Percentiles rank a stretch among this genome's conserved stretches.
phyloP scores from a whole-genome alignment of 1,140 invertebrate species.

The Zeugodacus cucurbitae region DNA sequence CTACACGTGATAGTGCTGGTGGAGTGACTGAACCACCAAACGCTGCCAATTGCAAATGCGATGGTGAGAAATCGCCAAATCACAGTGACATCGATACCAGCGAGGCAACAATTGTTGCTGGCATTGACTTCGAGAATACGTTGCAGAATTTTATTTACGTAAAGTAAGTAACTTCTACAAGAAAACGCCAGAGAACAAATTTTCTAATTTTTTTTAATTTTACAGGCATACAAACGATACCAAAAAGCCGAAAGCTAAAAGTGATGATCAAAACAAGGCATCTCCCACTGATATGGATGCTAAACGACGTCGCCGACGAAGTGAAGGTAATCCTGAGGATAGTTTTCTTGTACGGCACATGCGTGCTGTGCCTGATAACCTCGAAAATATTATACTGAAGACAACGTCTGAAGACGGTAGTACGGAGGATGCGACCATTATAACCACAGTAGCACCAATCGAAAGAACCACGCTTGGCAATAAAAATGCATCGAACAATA shows the following conservation, averaged over 20 bases:
- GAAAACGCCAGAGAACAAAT: background rate
- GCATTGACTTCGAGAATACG: constrained; percentile 60
- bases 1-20: background rate
- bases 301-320: background rate
- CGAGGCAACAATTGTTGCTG: constrained; percentile 41
- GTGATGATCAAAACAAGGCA: background rate
- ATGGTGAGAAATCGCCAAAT: constrained; percentile 24
- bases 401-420: background rate
- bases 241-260: background rate
- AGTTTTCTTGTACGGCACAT: constrained; percentile 56
- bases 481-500: background rate
- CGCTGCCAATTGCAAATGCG: constrained; percentile 48
- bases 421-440: background rate
- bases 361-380: constrained; percentile 40
- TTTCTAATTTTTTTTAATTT: background rate
- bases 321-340: constrained; percentile 29
- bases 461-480: constrained; percentile 26
- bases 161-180: constrained; percentile 44
- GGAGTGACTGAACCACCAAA: constrained; percentile 40
- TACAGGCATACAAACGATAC: background rate
- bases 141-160: constrained; percentile 63
- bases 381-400: background rate
- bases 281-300: background rate
- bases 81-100: background rate
- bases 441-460: background rate